phyloP scores from a whole-genome alignment of 2,113 vertebrate species.

The Tragelaphus imberbis region DNA sequence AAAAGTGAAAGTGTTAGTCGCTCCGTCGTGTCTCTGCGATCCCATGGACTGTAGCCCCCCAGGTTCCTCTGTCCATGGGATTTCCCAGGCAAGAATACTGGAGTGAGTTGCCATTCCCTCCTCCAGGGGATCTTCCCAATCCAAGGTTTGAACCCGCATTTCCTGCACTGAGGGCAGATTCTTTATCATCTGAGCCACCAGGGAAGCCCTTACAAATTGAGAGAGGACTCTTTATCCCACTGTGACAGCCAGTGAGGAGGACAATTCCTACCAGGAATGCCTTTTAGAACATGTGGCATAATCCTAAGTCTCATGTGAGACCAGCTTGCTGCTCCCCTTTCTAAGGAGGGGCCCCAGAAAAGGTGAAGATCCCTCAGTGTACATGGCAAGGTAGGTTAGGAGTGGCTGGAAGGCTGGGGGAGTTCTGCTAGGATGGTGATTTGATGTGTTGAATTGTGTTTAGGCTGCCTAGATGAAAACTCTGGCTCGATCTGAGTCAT shows the following conservation, averaged over 20 bases:
- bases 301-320: background rate
- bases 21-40: rapidly evolving
- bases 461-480: slow-evolving; percentile 21
- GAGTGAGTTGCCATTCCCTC: background rate
- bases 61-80: background rate
- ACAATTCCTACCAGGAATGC: background rate
- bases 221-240: background rate
- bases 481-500: background rate
- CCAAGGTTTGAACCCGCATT: rapidly evolving
- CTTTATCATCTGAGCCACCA: background rate
- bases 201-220: background rate
- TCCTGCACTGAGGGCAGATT: background rate
- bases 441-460: background rate
- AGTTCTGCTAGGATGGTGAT: background rate
- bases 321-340: background rate
- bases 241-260: background rate
- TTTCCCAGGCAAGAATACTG: background rate
- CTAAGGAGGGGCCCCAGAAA: background rate
- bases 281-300: background rate
- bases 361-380: background rate
- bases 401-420: background rate
- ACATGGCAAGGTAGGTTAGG: background rate
- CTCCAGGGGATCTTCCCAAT: background rate
- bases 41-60: background rate
- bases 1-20: background rate